Evolutionary conservation across 1,140 invertebrate species (phyloP), one percentile per base, ranked within the genome.

Genomic region (Neodiprion pinetum): DNA sequence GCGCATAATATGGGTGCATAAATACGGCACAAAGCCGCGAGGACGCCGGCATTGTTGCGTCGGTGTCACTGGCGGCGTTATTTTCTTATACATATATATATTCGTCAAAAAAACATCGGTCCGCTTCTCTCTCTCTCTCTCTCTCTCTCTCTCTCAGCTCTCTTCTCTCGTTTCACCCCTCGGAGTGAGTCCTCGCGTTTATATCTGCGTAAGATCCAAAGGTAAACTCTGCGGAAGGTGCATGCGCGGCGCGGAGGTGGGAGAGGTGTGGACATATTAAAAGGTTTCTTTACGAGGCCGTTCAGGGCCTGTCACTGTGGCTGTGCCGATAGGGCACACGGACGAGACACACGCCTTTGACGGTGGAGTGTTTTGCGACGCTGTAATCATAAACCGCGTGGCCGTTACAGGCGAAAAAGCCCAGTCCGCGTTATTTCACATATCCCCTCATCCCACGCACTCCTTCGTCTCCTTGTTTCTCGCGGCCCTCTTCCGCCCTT

Each of bases 261-360:
- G 1, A 40, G 28, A 40, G 53, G 53, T 61, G 53, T 61, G 53
- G 53, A 61, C 53, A 61, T 61, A 61, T 61, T 61, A 61, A 61
- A 61, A 61, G 53, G 53, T 61, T 61, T 61, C 53, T 61, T 61
- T 61, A 61, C 53, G 53, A 61, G 53, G 53, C 53, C n/a, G 53
- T 61, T 61, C 53, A 4, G 53, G n/a, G 7, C 11, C 11, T 40
- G 28, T 40, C 28, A 40, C 28, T 40, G 28, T 40, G 28, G 28
- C 28, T 40, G 28, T 40, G 28, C 28, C 28, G 28, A 40, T 40
- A 40, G 28, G 28, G 28, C 28, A 40, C 28, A 40, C 28, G 28
- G 28, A 40, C 28, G 28, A 40, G 28, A 40, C 28, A 14, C 53
- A 61, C 53, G 11, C 53, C 11, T 17, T 61, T 17, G 2, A 40